Percentiles rank a stretch among this genome's conserved stretches.
Conservation (phyloP, 2,888 invertebrate genomes). For the Coleophora deauratella region DNA sequence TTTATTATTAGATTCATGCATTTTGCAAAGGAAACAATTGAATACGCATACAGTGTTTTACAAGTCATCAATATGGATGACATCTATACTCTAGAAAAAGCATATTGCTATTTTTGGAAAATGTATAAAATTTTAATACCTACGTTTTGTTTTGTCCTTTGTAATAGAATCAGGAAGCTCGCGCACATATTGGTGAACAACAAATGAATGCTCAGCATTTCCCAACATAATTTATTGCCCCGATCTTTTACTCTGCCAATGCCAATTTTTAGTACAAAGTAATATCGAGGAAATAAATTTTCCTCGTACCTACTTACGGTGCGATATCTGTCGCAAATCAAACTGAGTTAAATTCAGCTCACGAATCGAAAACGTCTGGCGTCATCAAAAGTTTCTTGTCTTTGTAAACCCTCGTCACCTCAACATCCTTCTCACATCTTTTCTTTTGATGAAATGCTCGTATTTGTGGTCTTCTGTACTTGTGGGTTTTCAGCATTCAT, state of each 20-base stretch:
- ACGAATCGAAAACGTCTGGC: constrained; percentile 43
- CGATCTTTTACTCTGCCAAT: constrained; percentile 19
- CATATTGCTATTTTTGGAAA: too few species aligned
- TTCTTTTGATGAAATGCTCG: constrained; percentile 10
- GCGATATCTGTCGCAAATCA: constrained; percentile 37
- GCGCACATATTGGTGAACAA: not conserved
- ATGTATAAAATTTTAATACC: not conserved
- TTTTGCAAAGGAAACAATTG: too few species aligned
- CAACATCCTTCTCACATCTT: constrained; percentile 41
- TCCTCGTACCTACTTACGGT: constrained; percentile 19
- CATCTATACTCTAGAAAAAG: too few species aligned
- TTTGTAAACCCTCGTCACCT: constrained; percentile 49
- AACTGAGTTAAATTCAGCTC: constrained; percentile 42
- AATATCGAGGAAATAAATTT: constrained; percentile 21
- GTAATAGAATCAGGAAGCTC: not conserved
- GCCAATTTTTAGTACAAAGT: constrained; percentile 21
- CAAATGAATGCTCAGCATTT: constrained; percentile 9
- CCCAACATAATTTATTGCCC: constrained; percentile 6
- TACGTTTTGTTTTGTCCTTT: not conserved
- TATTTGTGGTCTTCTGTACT: too few species aligned
- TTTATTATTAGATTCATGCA: too few species aligned
- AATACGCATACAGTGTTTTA: too few species aligned
- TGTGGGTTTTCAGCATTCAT: too few species aligned
- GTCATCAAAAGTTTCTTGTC: constrained; percentile 50
- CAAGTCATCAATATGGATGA: too few species aligned